These are phyloP conservation scores for Ptychochromis oligacanthus DNA, from an alignment of 2,113 vertebrate species.

Conservation along the genomic window DNA sequence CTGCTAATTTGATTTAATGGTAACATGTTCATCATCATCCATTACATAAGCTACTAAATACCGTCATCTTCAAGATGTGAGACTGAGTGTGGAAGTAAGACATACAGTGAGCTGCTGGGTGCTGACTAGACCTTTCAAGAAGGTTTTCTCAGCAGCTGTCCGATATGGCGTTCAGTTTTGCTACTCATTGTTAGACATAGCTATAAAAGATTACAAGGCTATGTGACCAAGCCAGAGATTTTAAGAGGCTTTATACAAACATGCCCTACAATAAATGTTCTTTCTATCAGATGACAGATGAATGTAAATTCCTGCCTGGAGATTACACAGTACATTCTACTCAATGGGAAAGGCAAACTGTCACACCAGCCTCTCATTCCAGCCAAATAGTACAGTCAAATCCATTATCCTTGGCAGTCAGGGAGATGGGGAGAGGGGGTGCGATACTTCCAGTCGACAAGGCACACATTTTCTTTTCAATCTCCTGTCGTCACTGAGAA, in stretches of 20 bases:
- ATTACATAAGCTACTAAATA: background rate
- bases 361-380: slow-evolving; percentile 22
- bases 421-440: background rate
- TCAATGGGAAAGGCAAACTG: slow-evolving; percentile 2
- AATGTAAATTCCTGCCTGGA: slow-evolving; percentile 19
- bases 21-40: background rate
- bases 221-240: background rate
- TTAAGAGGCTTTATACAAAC: background rate
- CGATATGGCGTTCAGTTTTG: background rate
- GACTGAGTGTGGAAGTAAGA: background rate
- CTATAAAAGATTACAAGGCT: background rate
- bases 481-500: slow-evolving; percentile 8
- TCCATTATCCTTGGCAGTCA: slow-evolving; percentile 23
- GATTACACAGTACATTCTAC: slow-evolving; percentile 1
- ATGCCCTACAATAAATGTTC: background rate
- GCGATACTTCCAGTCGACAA: background rate
- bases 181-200: background rate
- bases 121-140: background rate
- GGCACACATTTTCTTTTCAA: slow-evolving; percentile 39
- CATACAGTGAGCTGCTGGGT: background rate
- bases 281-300: slow-evolving; percentile 10
- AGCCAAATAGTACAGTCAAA: slow-evolving; percentile 31
- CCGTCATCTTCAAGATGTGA: background rate
- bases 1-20: background rate
- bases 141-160: background rate